Percentiles rank a stretch among this genome's conserved stretches.
Conservation (phyloP, 35 echinoderm and acorn worm genomes). For the Lytechinus variegatus region DNA sequence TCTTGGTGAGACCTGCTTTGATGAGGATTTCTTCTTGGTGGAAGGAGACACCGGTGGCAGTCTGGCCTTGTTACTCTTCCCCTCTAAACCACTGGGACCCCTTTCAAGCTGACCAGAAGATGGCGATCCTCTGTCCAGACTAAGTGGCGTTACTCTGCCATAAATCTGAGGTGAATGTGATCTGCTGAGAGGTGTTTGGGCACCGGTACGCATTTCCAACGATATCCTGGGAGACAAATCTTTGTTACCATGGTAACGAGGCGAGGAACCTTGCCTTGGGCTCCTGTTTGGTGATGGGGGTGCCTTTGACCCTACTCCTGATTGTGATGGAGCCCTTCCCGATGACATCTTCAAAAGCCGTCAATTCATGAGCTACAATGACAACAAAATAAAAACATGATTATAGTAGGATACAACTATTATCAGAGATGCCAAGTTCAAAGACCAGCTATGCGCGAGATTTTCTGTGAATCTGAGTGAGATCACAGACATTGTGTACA, state of each 20-base stretch:
- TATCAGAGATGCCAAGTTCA: too few species aligned
- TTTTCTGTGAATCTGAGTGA: too few species aligned
- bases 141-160: not conserved
- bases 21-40: not conserved
- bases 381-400: too few species aligned
- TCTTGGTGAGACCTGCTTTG: slow-evolving; percentile 27
- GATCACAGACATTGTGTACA: too few species aligned
- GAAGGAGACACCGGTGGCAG: not conserved
- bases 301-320: slow-evolving; percentile 5
- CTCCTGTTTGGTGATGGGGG: not conserved
- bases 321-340: not conserved
- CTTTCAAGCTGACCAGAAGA: not conserved
- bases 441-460: too few species aligned
- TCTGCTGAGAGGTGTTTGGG: not conserved
- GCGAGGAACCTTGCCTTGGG: not conserved
- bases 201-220: not conserved
- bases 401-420: too few species aligned
- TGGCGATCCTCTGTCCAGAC: not conserved
- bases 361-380: not conserved
- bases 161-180: not conserved
- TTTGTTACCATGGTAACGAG: not conserved
- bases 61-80: not conserved
- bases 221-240: slow-evolving; percentile 6
- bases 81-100: not conserved
- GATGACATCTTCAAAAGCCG: not conserved